phyloP scores from a whole-genome alignment of 2,113 vertebrate species.

The Boulengeromyrus knoepffleri region DNA sequence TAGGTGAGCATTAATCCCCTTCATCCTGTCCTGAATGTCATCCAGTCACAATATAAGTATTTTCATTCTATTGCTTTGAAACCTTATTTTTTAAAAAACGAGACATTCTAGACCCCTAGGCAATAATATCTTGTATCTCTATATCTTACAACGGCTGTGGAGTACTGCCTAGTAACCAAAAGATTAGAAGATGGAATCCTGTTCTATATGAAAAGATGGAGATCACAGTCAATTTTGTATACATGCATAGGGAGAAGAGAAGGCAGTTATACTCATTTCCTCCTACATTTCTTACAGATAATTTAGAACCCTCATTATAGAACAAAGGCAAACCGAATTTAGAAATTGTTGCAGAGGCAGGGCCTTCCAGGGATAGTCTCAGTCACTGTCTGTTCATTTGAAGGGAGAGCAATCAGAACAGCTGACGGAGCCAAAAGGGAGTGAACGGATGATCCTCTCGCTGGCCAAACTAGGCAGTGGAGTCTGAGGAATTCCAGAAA shows the following conservation, averaged over 20 bases:
- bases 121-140: not conserved
- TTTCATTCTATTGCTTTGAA: not conserved
- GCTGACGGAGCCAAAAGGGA: not conserved
- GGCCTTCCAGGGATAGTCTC: not conserved
- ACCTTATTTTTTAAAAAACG: not conserved
- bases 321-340: not conserved
- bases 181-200: not conserved
- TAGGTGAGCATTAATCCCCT: constrained; percentile 64
- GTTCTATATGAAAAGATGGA: not conserved
- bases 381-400: not conserved
- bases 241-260: not conserved
- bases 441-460: not conserved
- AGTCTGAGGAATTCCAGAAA: not conserved
- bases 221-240: not conserved
- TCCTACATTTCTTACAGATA: not conserved
- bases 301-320: not conserved
- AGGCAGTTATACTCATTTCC: not conserved
- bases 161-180: not conserved
- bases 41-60: not conserved
- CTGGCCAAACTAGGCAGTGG: not conserved
- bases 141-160: not conserved
- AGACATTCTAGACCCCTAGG: not conserved
- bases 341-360: not conserved
- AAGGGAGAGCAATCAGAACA: not conserved
- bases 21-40: not conserved